These are phyloP conservation scores for Ylistrum balloti DNA, from an alignment of 1,140 invertebrate species.

Conservation along the genomic window DNA sequence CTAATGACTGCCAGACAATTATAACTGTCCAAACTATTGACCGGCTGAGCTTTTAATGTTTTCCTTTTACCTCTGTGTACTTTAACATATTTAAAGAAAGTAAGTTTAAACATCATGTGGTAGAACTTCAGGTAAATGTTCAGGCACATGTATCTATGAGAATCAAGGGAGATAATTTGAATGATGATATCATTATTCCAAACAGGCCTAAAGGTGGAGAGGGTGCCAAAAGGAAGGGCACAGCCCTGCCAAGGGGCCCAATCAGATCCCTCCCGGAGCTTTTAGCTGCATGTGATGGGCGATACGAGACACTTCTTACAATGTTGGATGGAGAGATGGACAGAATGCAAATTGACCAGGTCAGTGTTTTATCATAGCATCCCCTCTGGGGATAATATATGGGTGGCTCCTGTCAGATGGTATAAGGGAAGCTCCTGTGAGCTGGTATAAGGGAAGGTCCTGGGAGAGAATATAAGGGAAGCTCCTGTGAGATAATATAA, in stretches of 20 bases:
- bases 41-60: too few species aligned
- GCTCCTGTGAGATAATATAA: too few species aligned
- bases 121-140: too few species aligned
- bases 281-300: conserved; percentile 80
- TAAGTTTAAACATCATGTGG: too few species aligned
- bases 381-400: too few species aligned
- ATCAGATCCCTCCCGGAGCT: conserved; percentile 85
- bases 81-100: too few species aligned
- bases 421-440: background rate
- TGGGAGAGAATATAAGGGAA: too few species aligned
- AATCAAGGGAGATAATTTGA: conserved; percentile 1
- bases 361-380: conserved; percentile 70
- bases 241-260: conserved; percentile 56
- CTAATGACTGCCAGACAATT: too few species aligned
- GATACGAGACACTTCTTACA: conserved; percentile 81
- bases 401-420: too few species aligned
- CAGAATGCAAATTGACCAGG: conserved; percentile 84
- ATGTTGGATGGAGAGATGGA: conserved; percentile 83
- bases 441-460: too few species aligned
- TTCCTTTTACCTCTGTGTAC: too few species aligned
- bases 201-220: conserved; percentile 60
- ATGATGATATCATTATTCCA: background rate
- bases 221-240: conserved; percentile 65
- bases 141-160: background rate
- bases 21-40: too few species aligned